These are phyloP conservation scores for Cephus sareptanus DNA, from an alignment of 2,888 invertebrate genomes.

Conservation along the genomic window DNA sequence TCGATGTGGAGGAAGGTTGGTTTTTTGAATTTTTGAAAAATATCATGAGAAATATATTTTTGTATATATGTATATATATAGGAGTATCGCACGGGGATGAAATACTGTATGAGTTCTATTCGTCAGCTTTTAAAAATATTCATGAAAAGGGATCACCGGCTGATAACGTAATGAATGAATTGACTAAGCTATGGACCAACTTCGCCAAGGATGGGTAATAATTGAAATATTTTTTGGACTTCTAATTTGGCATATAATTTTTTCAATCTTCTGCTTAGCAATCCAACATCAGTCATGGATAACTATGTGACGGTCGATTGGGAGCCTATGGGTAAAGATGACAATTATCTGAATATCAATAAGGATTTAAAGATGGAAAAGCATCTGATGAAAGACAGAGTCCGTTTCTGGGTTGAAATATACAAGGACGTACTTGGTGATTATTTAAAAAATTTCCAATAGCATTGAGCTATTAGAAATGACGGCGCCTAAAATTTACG, in stretches of 20 bases:
- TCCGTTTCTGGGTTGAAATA: conserved; percentile 66
- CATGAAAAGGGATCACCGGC: conserved; percentile 61
- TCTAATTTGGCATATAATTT: background rate
- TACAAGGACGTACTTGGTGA: conserved; percentile 54
- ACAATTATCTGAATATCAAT: conserved; percentile 63
- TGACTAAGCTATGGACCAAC: conserved; percentile 71
- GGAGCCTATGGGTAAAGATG: conserved; percentile 55
- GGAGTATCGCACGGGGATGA: conserved; percentile 75
- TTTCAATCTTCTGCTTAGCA: conserved; percentile 41
- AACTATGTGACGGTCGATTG: conserved; percentile 58
- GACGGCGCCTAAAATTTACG: background rate
- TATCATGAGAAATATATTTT: background rate
- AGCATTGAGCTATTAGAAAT: conserved; percentile 7
- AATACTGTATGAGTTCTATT: conserved; percentile 70
- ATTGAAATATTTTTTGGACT: background rate
- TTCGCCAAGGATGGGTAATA: conserved; percentile 67
- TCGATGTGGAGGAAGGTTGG: conserved; percentile 42
- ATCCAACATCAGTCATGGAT: conserved; percentile 61
- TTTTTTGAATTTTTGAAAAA: background rate
- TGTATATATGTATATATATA: background rate
- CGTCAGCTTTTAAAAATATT: conserved; percentile 33
- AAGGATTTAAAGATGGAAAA: conserved; percentile 51
- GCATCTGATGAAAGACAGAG: conserved; percentile 57
- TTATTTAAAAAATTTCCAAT: conserved; percentile 40
- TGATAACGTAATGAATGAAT: conserved; percentile 61